Percentiles rank a stretch among this genome's conserved stretches.
Conservation (phyloP, 1,140 invertebrate genomes). For the Camponotus vicinus region DNA sequence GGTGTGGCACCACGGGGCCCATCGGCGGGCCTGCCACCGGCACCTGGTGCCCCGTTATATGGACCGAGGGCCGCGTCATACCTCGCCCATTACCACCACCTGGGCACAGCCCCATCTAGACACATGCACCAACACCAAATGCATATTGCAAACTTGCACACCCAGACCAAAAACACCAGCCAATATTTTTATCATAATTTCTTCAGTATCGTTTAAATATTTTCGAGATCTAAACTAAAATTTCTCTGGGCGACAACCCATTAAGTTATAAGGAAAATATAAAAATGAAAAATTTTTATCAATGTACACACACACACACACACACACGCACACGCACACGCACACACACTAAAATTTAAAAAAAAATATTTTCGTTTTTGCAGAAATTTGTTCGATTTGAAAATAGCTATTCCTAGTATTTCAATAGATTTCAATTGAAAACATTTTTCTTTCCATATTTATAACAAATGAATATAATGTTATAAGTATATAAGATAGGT, state of each 20-base stretch:
- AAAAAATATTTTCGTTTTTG: neutral
- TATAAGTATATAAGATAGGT: neutral
- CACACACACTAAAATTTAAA: no score
- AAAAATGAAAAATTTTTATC: neutral
- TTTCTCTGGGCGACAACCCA: neutral
- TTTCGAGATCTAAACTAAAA: neutral
- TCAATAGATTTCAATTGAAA: neutral
- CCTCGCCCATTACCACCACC: slow-evolving; percentile 84
- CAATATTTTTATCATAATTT: slow-evolving; percentile 73
- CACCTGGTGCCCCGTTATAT: slow-evolving; percentile 84
- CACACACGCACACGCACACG: no score
- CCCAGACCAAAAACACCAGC: slow-evolving; percentile 85
- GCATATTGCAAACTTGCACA: slow-evolving; percentile 85
- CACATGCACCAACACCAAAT: slow-evolving; percentile 87
- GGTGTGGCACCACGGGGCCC: slow-evolving; percentile 86
- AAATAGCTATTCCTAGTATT: no score
- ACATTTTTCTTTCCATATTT: neutral
- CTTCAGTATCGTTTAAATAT: slow-evolving; percentile 25
- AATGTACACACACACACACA: neutral
- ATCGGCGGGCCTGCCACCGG: slow-evolving; percentile 83
- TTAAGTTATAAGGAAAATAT: neutral
- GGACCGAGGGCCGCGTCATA: slow-evolving; percentile 83
- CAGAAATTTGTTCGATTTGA: neutral
- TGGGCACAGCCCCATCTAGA: slow-evolving; percentile 86
- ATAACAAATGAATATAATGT: neutral